phyloP scores from a whole-genome alignment of 2,113 vertebrate species.

The Crypturellus undulatus region DNA sequence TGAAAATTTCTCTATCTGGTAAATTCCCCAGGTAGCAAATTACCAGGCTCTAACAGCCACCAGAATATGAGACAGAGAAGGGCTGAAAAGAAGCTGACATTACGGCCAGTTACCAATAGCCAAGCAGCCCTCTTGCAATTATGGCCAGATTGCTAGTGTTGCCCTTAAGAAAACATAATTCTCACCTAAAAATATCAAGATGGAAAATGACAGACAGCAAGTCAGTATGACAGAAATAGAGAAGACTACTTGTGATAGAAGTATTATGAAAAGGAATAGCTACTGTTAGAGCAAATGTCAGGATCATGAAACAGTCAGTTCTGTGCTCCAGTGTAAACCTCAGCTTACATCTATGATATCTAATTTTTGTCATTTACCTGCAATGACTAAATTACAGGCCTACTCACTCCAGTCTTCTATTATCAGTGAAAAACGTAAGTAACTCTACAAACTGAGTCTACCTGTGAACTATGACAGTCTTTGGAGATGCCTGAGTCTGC shows the following conservation, averaged over 20 bases:
- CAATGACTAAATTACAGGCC: neutral
- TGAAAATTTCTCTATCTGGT: neutral
- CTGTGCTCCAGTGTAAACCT: neutral
- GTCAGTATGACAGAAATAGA: neutral
- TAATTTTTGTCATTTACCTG: neutral
- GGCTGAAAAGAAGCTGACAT: neutral
- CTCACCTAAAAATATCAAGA: neutral
- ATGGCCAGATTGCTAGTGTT: neutral
- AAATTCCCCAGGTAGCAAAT: neutral
- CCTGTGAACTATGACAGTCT: neutral
- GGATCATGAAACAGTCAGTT: neutral
- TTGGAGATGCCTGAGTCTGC: neutral
- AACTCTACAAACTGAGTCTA: neutral
- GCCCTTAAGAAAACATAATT: neutral
- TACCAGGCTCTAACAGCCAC: neutral
- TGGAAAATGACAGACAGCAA: neutral
- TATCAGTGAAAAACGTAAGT: neutral
- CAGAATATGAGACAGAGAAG: neutral
- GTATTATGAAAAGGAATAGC: neutral
- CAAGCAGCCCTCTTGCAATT: neutral
- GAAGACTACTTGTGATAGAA: neutral
- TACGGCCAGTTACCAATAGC: neutral
- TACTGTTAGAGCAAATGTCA: neutral
- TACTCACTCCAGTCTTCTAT: neutral
- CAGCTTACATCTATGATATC: neutral